Conservation (phyloP, 2,888 invertebrate species). For the Neoscelio sp. region DNA sequence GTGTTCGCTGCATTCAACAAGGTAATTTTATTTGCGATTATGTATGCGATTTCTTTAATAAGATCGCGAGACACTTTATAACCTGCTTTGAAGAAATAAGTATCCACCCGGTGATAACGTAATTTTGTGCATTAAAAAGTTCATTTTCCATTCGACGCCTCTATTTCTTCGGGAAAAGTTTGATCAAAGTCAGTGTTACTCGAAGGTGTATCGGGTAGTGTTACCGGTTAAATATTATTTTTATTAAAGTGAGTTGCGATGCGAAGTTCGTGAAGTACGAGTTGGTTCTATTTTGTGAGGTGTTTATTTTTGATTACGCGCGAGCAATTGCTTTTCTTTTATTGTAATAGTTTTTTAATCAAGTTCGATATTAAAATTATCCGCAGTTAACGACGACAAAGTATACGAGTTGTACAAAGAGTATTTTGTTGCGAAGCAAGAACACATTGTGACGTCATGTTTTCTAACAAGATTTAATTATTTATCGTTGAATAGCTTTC, state of each 20-base stretch:
- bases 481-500: conserved; percentile 25
- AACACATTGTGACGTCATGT: conserved; percentile 27
- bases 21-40: neutral
- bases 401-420: no score
- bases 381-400: no score
- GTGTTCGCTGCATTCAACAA: neutral
- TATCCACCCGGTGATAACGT: no score
- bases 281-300: neutral
- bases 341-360: no score
- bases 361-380: no score
- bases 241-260: conserved; percentile 50
- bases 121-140: conserved; percentile 39
- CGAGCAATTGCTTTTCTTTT: conserved; percentile 21
- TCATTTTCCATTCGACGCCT: neutral
- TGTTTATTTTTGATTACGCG: conserved; percentile 49
- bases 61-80: no score
- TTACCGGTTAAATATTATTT: conserved; percentile 56
- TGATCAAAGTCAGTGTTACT: conserved; percentile 53
- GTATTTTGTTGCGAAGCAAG: conserved; percentile 22
- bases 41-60: neutral
- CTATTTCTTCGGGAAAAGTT: conserved; percentile 38
- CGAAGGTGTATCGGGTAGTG: conserved; percentile 36
- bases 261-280: conserved; percentile 2
- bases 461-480: conserved; percentile 43
- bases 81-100: no score